phyloP scores from a whole-genome alignment of 2,797 vertebrate genomes.

The Masticophis lateralis region DNA sequence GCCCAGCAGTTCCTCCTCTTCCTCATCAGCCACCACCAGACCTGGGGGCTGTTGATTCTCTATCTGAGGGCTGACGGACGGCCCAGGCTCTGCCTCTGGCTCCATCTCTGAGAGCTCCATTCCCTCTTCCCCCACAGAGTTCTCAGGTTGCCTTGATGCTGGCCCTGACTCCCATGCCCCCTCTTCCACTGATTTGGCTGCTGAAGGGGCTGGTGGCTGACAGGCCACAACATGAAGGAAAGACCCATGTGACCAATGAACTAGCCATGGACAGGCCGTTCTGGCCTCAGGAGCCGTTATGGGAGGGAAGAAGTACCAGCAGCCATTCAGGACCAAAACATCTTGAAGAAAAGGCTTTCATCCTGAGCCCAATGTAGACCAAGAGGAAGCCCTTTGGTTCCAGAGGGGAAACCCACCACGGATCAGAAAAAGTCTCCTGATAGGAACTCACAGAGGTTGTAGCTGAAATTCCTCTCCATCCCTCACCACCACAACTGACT shows the following conservation, averaged over 20 bases:
- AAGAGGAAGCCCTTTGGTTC: not conserved
- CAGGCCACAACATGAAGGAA: not conserved
- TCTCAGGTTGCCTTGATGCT: too few species aligned
- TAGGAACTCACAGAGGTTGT: not conserved
- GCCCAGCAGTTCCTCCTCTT: too few species aligned
- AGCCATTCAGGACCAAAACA: not conserved
- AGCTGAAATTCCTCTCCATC: not conserved
- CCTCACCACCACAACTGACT: not conserved
- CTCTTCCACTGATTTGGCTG: too few species aligned
- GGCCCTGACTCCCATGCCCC: too few species aligned
- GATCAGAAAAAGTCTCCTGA: not conserved
- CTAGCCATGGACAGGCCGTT: not conserved
- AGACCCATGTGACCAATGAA: not conserved
- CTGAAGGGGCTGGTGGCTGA: too few species aligned
- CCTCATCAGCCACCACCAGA: too few species aligned
- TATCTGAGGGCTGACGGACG: too few species aligned
- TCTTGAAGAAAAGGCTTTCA: not conserved
- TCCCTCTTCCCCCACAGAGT: too few species aligned
- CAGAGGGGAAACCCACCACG: not conserved
- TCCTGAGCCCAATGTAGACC: not conserved
- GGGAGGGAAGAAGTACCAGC: not conserved
- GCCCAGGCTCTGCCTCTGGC: too few species aligned
- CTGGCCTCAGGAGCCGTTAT: not conserved
- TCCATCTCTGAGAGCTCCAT: too few species aligned
- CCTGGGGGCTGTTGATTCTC: too few species aligned